Evolutionary conservation across 1,140 invertebrate species (phyloP).

Genomic region (Micrasema longulum): DNA sequence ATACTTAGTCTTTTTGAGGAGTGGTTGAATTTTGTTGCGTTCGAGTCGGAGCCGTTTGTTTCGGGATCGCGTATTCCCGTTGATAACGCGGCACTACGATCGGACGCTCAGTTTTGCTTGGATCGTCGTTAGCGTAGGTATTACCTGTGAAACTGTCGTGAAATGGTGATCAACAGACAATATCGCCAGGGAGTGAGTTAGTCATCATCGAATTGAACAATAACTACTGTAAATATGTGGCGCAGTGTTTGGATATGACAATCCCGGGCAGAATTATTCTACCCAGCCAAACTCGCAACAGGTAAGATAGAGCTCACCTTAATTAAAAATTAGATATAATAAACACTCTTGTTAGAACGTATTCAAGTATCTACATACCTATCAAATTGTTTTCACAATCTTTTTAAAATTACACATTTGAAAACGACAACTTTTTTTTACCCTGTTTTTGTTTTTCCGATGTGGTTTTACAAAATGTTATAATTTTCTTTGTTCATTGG

Average conservation of each 20-base stretch:
- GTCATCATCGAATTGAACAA: constrained; percentile 2
- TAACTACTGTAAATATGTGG: neutral
- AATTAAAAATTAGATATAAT: no score
- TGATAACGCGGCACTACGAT: constrained; percentile 34
- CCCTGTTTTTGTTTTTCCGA: no score
- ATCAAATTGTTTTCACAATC: no score
- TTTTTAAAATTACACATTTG: no score
- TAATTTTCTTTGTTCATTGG: no score
- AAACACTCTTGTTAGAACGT: no score
- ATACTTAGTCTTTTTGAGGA: neutral
- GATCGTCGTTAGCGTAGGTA: constrained; percentile 17
- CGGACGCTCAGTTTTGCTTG: constrained; percentile 24
- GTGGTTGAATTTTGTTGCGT: constrained; percentile 9
- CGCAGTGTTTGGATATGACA: neutral
- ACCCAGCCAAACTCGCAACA: constrained; percentile 12
- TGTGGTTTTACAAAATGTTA: no score
- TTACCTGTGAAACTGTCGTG: constrained; percentile 12
- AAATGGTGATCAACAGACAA: constrained; percentile 33
- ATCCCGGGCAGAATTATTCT: neutral
- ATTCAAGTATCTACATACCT: no score
- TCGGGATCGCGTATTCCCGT: constrained; percentile 27
- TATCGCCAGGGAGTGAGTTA: constrained; percentile 14
- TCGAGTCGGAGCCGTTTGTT: neutral
- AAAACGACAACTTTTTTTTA: no score
- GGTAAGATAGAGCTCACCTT: neutral